Evolutionary conservation across 2,888 invertebrate species (phyloP), one percentile per base, ranked within the genome.

Genomic region (Pandemis heparana): DNA sequence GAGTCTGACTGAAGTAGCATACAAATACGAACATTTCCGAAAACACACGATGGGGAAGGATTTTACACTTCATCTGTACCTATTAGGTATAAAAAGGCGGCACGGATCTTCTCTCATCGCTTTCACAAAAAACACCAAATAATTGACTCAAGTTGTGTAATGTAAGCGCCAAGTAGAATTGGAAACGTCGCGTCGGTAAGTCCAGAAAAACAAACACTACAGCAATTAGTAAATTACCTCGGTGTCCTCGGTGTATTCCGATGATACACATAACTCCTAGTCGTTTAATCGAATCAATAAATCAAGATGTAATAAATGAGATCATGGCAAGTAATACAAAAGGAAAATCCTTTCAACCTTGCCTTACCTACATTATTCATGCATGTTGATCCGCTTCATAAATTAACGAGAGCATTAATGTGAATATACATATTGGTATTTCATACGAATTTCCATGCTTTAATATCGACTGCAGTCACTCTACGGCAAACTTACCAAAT

Each of bases 311-410:
- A 16, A 48, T 71, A 62, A 71, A 66, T 63, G 53, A 71, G 68
- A 70, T 70, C 70, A 66, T 18, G 74, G 70, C 62, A 63, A 74
- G 60, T 66, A 64, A 64, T 64, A 64, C 74, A 75, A 32, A 56
- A 56, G 56, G 70, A 83, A 87, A 89, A 90, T 87, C 80, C 83
- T 87, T 82, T 80, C n/a, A 88, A 85, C 89, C 90, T 90, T 89
- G 89, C 79, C 79, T 82, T 81, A 85, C 85, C 87, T 87, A 85
- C 85, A 88, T 87, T 83, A 85, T 86, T 87, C 86, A 82, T 72
- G 67, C 86, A 85, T 82, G 61, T 38, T 10, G 39, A 60, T 71
- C 48, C 51, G 66, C 65, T 32, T 51, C 8, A 71, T 66, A 66
- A 60, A 66, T 66, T 32, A 32, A 2, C 23, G 23, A 32, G 23